Evolutionary conservation across 2,797 vertebrate genomes (phyloP).

Genomic region (Notolabrus celidotus): DNA sequence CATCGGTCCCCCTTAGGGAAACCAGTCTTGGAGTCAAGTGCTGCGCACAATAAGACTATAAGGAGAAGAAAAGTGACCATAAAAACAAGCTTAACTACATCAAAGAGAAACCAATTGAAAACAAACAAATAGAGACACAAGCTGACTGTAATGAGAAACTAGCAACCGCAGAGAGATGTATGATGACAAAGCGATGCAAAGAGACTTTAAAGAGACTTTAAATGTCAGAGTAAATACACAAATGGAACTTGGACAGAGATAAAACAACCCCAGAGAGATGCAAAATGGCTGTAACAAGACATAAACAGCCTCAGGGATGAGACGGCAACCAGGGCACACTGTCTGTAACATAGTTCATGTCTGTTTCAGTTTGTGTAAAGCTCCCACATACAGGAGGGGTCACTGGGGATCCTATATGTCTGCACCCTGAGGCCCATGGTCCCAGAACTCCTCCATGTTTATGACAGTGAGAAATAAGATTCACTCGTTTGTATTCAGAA

Average conservation of each 20-base stretch:
- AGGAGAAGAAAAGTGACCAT: background rate
- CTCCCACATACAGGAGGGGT: background rate
- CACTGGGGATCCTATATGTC: background rate
- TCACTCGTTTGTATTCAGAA: slow-evolving; percentile 5
- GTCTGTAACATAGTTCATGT: background rate
- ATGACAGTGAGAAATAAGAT: slow-evolving; percentile 7
- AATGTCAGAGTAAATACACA: background rate
- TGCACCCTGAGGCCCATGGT: background rate
- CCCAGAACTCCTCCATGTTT: background rate
- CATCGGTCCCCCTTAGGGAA: no score
- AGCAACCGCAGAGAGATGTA: no score
- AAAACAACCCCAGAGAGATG: background rate
- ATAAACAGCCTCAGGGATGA: background rate
- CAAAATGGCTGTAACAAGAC: background rate
- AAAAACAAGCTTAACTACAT: background rate
- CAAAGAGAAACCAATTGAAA: background rate
- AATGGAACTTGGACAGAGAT: background rate
- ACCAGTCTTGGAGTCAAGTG: no score
- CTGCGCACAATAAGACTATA: no score
- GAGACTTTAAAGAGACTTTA: background rate
- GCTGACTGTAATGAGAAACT: background rate
- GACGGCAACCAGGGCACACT: background rate
- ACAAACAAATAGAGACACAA: background rate
- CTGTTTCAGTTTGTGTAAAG: background rate
- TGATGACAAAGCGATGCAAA: background rate